These are phyloP conservation scores for Calameuta idolon DNA, from an alignment of 2,888 invertebrate species.

Conservation along the genomic window DNA sequence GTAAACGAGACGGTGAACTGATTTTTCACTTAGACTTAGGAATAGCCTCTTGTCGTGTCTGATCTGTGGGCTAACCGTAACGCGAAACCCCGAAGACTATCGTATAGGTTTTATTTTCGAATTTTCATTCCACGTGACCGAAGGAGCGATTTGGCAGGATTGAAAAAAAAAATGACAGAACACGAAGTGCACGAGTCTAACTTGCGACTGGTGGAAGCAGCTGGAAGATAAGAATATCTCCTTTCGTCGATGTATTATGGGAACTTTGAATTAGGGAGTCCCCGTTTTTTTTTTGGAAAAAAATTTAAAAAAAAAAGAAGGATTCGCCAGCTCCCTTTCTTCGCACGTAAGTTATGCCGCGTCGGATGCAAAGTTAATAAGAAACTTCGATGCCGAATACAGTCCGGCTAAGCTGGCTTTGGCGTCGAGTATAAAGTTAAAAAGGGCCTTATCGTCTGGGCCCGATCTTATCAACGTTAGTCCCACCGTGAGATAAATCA, in stretches of 20 bases:
- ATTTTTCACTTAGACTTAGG: neutral
- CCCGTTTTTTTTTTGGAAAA: no score
- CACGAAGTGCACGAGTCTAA: no score
- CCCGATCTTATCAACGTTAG: conserved; percentile 55
- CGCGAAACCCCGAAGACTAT: neutral
- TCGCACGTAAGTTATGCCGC: neutral
- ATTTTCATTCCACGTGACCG: neutral
- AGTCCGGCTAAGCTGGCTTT: neutral
- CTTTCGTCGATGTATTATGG: no score
- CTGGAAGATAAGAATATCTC: neutral
- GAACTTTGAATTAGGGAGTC: neutral
- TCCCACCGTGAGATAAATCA: conserved; percentile 52
- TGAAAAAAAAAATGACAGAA: no score
- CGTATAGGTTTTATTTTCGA: neutral
- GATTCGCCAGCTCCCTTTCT: neutral
- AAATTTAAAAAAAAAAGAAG: neutral
- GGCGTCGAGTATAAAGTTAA: conserved; percentile 30
- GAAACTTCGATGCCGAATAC: neutral
- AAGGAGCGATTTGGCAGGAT: neutral
- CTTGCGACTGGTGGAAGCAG: no score
- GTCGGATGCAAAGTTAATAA: neutral
- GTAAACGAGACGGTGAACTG: neutral
- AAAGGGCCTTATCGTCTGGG: conserved; percentile 44
- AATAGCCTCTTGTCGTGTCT: neutral
- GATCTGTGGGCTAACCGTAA: neutral